Conservation (phyloP, 1,140 invertebrate genomes). For the Branchinecta lindahli region DNA sequence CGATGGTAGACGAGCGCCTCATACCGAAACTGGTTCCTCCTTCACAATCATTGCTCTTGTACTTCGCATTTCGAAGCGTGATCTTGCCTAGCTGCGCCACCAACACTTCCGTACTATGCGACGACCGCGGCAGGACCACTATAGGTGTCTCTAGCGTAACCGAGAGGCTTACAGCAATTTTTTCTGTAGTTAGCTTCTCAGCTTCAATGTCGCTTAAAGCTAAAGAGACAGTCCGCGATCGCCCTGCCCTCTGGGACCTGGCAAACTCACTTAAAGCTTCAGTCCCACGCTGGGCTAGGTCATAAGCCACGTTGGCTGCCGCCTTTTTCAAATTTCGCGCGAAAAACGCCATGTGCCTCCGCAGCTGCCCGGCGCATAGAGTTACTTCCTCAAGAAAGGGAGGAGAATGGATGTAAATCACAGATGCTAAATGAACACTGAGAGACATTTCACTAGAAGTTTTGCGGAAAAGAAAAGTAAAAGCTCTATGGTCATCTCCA, state of each 20-base stretch:
- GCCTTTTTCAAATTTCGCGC: conserved; percentile 67
- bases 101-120: conserved; percentile 62
- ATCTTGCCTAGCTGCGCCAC: conserved; percentile 88
- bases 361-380: conserved; percentile 59
- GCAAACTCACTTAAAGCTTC: conserved; percentile 22
- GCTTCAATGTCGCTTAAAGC: not conserved
- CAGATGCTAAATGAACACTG: conserved; percentile 64
- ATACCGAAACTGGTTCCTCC: conserved; percentile 15
- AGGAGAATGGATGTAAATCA: conserved; percentile 83
- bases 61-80: conserved; percentile 37
- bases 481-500: conserved; percentile 31
- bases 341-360: conserved; percentile 52
- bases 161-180: conserved; percentile 32
- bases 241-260: conserved; percentile 17
- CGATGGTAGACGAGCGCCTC: conserved; percentile 6
- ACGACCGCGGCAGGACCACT: conserved; percentile 60
- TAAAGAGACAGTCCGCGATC: not conserved
- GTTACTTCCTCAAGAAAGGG: conserved; percentile 63
- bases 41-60: conserved; percentile 1
- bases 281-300: conserved; percentile 46
- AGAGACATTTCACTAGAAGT: conserved; percentile 31
- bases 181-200: not conserved
- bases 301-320: conserved; percentile 82
- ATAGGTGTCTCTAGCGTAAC: conserved; percentile 76
- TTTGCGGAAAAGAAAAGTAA: conserved; percentile 42